phyloP scores from a whole-genome alignment of 2,888 invertebrate genomes.

The Pristionchus arcanus region DNA sequence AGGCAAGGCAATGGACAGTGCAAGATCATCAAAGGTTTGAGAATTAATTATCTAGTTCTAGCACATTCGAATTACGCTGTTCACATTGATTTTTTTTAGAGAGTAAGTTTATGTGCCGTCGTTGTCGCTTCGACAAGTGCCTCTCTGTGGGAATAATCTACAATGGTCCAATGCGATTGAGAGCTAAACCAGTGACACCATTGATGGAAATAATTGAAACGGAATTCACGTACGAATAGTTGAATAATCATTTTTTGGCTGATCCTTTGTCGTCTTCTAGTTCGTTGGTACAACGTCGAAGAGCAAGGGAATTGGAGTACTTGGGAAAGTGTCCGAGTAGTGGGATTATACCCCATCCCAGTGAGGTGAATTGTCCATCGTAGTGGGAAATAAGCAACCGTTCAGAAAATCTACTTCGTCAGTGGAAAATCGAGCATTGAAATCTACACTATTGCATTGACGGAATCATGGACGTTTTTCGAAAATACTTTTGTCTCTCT shows the following conservation, averaged over 20 bases:
- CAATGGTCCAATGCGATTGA: slow-evolving; percentile 10
- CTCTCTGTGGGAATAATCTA: slow-evolving; percentile 2
- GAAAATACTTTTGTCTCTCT: background rate
- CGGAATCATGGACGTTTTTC: slow-evolving; percentile 13
- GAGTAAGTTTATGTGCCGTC: slow-evolving; percentile 27
- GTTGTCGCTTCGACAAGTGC: slow-evolving; percentile 25
- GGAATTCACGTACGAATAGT: background rate
- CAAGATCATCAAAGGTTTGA: background rate
- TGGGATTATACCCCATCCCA: background rate
- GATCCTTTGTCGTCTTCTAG: background rate
- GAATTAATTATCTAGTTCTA: background rate
- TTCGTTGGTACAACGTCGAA: background rate
- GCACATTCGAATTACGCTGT: background rate
- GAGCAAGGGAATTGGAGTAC: background rate
- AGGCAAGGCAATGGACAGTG: background rate
- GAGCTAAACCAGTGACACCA: background rate
- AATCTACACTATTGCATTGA: background rate
- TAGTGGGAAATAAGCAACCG: background rate
- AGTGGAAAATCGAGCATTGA: background rate
- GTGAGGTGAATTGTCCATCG: background rate
- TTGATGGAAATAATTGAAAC: background rate
- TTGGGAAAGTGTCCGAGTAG: background rate
- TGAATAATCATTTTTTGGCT: background rate
- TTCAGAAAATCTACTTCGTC: background rate
- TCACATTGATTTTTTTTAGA: background rate